Percentiles rank a stretch among this genome's conserved stretches.
Conservation (phyloP, 2,797 vertebrate species). For the Fringilla coelebs region DNA sequence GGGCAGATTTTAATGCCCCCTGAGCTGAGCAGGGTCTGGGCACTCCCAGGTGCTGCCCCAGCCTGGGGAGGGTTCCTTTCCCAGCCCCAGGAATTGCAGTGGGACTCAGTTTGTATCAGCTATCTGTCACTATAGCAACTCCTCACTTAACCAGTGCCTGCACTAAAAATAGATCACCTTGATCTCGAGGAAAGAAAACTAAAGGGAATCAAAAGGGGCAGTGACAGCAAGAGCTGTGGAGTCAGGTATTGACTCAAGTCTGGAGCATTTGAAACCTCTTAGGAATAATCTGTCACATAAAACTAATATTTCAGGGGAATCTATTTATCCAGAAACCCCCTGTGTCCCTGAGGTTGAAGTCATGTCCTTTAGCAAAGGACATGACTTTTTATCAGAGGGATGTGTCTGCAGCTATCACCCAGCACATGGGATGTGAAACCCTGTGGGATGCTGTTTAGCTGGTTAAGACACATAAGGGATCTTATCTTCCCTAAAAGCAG, state of each 20-base stretch:
- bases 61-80: background rate
- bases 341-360: background rate
- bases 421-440: background rate
- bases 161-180: conserved; percentile 79
- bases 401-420: background rate
- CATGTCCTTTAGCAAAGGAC: background rate
- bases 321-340: background rate
- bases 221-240: background rate
- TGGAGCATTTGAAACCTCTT: background rate
- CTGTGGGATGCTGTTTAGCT: background rate
- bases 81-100: background rate
- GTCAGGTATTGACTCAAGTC: background rate
- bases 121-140: conserved; percentile 75
- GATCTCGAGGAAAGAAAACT: conserved; percentile 61
- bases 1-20: background rate
- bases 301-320: background rate
- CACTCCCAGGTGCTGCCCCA: background rate
- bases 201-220: conserved; percentile 44
- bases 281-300: background rate
- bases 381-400: background rate
- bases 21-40: background rate
- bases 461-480: background rate
- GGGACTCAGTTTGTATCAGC: conserved; percentile 63
- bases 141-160: conserved; percentile 50
- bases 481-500: background rate